Conservation (phyloP, 2,888 invertebrate genomes). For the Orthosia cruda region DNA sequence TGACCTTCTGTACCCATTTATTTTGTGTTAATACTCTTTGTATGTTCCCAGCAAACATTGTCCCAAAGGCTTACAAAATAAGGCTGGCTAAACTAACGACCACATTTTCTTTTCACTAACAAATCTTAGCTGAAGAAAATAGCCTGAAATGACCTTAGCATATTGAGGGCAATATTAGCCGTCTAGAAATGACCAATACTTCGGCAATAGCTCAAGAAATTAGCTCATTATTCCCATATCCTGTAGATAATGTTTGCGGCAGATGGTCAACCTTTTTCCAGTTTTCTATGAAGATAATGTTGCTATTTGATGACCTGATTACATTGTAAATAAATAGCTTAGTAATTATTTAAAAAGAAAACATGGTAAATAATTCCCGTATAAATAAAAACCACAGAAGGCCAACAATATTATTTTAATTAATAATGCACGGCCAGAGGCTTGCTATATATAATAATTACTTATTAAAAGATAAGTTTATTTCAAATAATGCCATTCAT, state of each 20-base stretch:
- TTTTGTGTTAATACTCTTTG: background rate
- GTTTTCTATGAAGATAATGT: slow-evolving; percentile 3
- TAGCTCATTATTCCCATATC: slow-evolving; percentile 58
- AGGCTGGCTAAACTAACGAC: slow-evolving; percentile 8
- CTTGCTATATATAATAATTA: too few species aligned
- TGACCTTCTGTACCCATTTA: background rate
- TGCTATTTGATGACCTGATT: background rate
- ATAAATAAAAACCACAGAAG: too few species aligned
- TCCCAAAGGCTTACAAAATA: slow-evolving; percentile 4
- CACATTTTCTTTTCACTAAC: slow-evolving; percentile 31
- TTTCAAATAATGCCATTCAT: background rate
- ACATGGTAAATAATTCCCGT: too few species aligned
- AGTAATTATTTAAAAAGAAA: too few species aligned
- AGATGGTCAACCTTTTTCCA: slow-evolving; percentile 16
- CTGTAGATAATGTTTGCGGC: slow-evolving; percentile 5
- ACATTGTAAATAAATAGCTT: too few species aligned
- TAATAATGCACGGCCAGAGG: too few species aligned
- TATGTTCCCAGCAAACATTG: slow-evolving; percentile 20
- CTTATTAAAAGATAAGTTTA: too few species aligned
- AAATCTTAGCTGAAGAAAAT: slow-evolving; percentile 29
- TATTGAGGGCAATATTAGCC: slow-evolving; percentile 35
- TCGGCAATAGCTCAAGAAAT: slow-evolving; percentile 54
- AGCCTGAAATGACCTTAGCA: slow-evolving; percentile 31
- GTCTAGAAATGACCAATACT: slow-evolving; percentile 35
- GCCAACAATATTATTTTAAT: too few species aligned